Base-by-base conservation (phyloP, 2,888 invertebrate genomes). In the Thyatira batis region DNA sequence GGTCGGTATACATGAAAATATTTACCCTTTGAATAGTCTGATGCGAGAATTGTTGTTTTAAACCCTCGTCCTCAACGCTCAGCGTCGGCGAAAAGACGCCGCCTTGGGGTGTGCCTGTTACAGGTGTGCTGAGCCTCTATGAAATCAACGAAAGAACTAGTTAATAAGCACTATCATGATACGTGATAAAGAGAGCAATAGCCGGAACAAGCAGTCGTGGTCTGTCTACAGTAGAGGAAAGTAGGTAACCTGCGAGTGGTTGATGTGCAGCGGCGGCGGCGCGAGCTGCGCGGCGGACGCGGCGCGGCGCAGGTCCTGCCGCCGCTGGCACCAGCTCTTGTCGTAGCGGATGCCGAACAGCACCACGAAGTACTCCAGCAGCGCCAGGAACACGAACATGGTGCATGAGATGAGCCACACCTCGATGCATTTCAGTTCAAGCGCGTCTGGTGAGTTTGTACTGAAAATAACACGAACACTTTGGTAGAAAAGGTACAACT, bases 351-450 rank as follows among this genome's bases (percentile, higher is more conserved):
- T 94, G 55, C 94, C 94, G 76, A 94, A 94, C 44, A 94, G 84
- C 58, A 94, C 94, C 65, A 94, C 92, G 73, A 94, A 94, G 79
- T 94, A 94, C 78, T 94, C 94, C 72, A 94, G 85, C 51, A 94
- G 80, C 1, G 94, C 94, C 65, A 94, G 86, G 80, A 94, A 94
- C 61, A 94, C 94, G 82, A 94, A 94, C 69, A 94, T 81, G 45
- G 94, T 94, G 85, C 94, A 94, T 45, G 94, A 94, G 78, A 94
- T 94, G 75, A 94, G 85, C 94, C 94, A 94, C 63, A 94, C 94
- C 76, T 94, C 94, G 65, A 94, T 93, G 78, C 94, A 94, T 73
- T 94, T 94, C 55, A 94, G 78, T 77, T 94, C 94, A 52, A 94
- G 81, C 2, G 94, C 94, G 69, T 93, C 94, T 23, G 94, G 94